A percentile compares a stretch with the other conserved stretches of the same genome.
Evolutionary conservation across 2,888 invertebrate genomes (phyloP).

Genomic region (Melinopterus prodromus): DNA sequence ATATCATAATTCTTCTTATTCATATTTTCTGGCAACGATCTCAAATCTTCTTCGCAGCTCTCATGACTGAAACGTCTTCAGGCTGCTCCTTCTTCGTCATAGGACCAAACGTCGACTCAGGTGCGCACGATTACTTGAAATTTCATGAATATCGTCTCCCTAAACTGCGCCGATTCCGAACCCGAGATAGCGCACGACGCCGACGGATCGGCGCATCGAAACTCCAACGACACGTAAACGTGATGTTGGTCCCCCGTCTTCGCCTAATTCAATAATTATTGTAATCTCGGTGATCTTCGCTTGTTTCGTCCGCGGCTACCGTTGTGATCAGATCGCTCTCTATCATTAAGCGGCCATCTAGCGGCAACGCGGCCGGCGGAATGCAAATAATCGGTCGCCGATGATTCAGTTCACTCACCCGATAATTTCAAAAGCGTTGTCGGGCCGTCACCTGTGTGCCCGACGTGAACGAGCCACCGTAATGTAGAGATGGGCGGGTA

Average conservation of each 20-base stretch:
- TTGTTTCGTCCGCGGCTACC: slow-evolving; percentile 27
- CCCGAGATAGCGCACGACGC: neutral
- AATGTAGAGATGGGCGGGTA: too few species aligned
- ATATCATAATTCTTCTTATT: too few species aligned
- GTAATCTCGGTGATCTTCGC: slow-evolving; percentile 27
- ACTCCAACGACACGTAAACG: neutral
- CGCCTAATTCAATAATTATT: slow-evolving; percentile 30
- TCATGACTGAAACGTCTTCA: too few species aligned
- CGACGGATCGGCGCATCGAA: neutral
- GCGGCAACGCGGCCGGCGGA: slow-evolving; percentile 39
- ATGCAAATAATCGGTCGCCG: slow-evolving; percentile 51
- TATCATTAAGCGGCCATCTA: slow-evolving; percentile 25
- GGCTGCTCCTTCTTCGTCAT: too few species aligned
- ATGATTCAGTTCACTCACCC: slow-evolving; percentile 41
- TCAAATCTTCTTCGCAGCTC: too few species aligned
- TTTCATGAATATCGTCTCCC: neutral
- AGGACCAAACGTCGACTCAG: neutral
- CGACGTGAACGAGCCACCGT: slow-evolving; percentile 27
- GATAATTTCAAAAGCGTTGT: slow-evolving; percentile 55
- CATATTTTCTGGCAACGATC: too few species aligned
- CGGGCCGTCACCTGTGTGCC: slow-evolving; percentile 54
- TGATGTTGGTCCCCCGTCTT: neutral
- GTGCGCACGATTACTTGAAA: neutral
- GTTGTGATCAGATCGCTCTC: slow-evolving; percentile 23
- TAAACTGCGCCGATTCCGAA: neutral